Conservation (phyloP, 2,113 vertebrate genomes). For the Onychostruthus taczanowskii region DNA sequence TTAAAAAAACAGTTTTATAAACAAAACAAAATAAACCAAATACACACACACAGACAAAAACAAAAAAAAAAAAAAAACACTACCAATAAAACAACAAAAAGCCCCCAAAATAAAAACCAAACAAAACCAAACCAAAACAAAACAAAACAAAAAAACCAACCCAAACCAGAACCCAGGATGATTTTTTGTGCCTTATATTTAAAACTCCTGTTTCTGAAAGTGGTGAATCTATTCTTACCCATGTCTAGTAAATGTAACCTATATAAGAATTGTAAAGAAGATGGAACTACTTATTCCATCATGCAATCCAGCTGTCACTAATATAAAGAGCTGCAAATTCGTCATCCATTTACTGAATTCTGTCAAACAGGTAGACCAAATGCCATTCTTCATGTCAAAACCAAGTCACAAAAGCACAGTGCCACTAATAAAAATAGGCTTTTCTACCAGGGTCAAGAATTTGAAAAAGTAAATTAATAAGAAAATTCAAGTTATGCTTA, state of each 20-base stretch:
- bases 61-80: no score
- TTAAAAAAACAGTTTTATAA: not conserved
- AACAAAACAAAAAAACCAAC: not conserved
- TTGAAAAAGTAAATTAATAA: not conserved
- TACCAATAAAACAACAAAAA: not conserved
- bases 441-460: not conserved
- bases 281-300: not conserved
- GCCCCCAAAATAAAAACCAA: not conserved
- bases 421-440: not conserved
- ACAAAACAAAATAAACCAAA: not conserved
- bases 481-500: not conserved
- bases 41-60: not conserved
- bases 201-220: not conserved
- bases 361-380: not conserved
- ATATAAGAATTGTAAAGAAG: not conserved
- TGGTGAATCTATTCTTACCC: not conserved
- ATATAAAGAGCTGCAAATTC: not conserved
- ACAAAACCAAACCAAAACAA: not conserved
- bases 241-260: not conserved
- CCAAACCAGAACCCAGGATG: accelerated
- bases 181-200: not conserved
- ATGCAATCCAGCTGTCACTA: not conserved
- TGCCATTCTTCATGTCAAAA: not conserved
- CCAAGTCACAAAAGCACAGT: not conserved
- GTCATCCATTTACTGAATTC: not conserved